A percentile compares a stretch with the other conserved stretches of the same genome.
These are phyloP conservation scores for Hyposoter dolosus DNA, from an alignment of 2,888 invertebrate genomes.

Conservation along the genomic window DNA sequence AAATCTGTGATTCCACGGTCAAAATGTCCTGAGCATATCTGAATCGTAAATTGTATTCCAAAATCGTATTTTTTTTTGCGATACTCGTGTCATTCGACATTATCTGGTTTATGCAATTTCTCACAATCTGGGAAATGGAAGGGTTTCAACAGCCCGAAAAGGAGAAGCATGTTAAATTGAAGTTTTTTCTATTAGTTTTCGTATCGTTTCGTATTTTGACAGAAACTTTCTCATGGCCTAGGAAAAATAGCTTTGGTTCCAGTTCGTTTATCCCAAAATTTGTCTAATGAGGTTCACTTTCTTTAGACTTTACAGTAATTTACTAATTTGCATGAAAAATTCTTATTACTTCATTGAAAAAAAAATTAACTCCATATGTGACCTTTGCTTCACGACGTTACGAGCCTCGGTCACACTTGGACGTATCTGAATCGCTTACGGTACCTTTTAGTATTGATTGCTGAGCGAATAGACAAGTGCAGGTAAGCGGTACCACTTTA, in stretches of 20 bases:
- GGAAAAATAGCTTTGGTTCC: not conserved
- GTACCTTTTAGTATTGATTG: slow-evolving; percentile 16
- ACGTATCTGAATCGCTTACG: not conserved
- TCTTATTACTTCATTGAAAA: not conserved
- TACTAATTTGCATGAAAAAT: not conserved
- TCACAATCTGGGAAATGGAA: not conserved
- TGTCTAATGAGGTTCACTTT: not conserved
- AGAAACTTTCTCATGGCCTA: not conserved
- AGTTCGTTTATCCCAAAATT: not conserved
- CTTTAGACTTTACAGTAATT: not conserved
- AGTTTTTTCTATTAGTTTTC: not conserved
- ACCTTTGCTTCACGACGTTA: not conserved
- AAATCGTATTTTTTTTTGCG: not conserved
- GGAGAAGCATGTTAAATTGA: not conserved
- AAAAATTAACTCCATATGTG: not conserved
- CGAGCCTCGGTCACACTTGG: not conserved
- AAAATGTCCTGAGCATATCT: slow-evolving; percentile 17
- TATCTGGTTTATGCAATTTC: not conserved
- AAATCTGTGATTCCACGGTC: slow-evolving; percentile 29
- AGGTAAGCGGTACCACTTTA: slow-evolving; percentile 18
- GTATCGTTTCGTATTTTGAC: not conserved
- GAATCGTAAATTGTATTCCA: not conserved
- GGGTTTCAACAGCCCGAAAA: not conserved
- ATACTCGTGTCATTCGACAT: not conserved
- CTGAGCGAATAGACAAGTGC: slow-evolving; percentile 14